These are phyloP conservation scores for Mermis nigrescens DNA, from an alignment of 2,888 invertebrate species.

Conservation along the genomic window DNA sequence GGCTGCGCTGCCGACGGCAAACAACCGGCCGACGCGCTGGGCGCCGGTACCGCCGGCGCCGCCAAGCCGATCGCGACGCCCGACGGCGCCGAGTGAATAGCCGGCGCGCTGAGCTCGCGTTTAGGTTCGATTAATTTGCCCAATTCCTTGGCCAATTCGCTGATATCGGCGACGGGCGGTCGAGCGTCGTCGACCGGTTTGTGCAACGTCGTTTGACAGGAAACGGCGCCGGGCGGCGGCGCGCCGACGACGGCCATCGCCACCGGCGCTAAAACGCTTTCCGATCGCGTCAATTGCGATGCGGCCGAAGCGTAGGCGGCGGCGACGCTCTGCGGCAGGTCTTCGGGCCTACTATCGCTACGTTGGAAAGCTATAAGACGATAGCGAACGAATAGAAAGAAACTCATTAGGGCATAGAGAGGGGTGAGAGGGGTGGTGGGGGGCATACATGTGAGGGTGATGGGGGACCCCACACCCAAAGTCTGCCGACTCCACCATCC, in stretches of 20 bases:
- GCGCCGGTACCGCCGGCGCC: background rate
- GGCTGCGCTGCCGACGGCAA: background rate
- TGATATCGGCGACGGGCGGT: conserved; percentile 5
- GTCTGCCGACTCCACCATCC: no score
- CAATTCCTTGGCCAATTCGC: conserved; percentile 9
- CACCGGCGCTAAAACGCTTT: background rate
- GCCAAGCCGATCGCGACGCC: background rate
- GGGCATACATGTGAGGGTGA: no score
- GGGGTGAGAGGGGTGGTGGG: no score
- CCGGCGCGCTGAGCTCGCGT: conserved; percentile 2
- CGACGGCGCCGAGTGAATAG: background rate
- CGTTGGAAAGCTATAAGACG: no score
- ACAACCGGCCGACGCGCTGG: background rate
- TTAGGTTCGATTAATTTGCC: conserved; percentile 6
- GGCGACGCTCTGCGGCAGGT: no score
- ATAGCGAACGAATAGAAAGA: no score
- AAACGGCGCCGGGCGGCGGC: background rate
- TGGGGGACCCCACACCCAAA: no score
- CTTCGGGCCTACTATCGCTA: no score
- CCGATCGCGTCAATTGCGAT: background rate
- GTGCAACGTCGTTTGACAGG: background rate
- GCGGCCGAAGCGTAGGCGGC: background rate
- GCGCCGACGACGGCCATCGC: background rate
- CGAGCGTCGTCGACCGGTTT: background rate
- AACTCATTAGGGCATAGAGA: no score